A percentile compares a stretch with the other conserved stretches of the same genome.
phyloP scores from a whole-genome alignment of 2,797 vertebrate genomes.

The Microtus agrestis region DNA sequence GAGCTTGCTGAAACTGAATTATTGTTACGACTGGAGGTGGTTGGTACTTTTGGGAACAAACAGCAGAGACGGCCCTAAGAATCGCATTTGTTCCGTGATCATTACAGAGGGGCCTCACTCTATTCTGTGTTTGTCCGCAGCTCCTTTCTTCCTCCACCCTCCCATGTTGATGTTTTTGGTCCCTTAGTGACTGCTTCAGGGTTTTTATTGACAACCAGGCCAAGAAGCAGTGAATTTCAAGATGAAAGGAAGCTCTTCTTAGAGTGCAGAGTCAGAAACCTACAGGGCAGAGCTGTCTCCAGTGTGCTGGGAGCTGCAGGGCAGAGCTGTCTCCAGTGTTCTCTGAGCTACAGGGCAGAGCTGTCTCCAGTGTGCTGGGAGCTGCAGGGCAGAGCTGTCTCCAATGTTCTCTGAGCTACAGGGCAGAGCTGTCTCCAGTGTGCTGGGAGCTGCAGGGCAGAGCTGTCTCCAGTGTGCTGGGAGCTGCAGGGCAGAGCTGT shows the following conservation, averaged over 20 bases:
- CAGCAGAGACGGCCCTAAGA: background rate
- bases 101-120: background rate
- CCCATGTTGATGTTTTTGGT: background rate
- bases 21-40: background rate
- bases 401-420: too few species aligned
- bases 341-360: background rate
- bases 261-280: background rate
- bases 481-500: too few species aligned
- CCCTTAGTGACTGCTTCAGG: background rate
- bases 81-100: slow-evolving; percentile 1
- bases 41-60: background rate
- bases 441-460: too few species aligned
- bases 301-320: too few species aligned
- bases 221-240: background rate
- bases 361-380: background rate
- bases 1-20: background rate
- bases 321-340: too few species aligned
- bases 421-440: too few species aligned
- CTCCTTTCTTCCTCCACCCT: background rate
- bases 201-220: background rate
- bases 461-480: too few species aligned
- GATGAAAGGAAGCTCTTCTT: background rate
- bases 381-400: background rate
- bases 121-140: background rate
- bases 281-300: background rate